Conservation (phyloP, 2,113 vertebrate genomes). For the Heptranchias perlo region DNA sequence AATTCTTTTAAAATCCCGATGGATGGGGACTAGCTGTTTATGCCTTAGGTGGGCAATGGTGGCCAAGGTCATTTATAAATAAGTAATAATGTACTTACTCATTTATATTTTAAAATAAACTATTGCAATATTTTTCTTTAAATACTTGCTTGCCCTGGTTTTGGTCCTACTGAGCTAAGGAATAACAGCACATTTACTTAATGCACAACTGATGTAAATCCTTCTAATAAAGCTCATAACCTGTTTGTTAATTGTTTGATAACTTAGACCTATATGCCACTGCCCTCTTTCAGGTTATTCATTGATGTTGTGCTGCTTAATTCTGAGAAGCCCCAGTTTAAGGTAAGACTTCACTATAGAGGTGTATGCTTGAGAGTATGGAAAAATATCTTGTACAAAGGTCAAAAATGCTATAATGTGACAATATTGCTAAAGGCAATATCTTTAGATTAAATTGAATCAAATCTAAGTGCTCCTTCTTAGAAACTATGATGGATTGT, state of each 20-base stretch:
- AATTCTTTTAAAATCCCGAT: not conserved
- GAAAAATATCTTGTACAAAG: not conserved
- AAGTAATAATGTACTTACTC: not conserved
- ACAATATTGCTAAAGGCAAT: not conserved
- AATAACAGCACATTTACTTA: not conserved
- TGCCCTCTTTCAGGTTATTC: slow-evolving; percentile 71
- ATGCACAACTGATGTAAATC: not conserved
- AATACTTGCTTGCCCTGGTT: not conserved
- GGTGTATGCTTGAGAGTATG: not conserved
- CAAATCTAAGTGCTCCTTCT: not conserved
- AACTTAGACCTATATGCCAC: not conserved
- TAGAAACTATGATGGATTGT: not conserved
- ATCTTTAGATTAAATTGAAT: not conserved
- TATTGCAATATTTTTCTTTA: slow-evolving; percentile 5
- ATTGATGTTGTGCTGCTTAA: slow-evolving; percentile 76
- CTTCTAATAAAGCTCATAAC: not conserved
- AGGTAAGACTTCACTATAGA: slow-evolving; percentile 58
- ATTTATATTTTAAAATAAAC: not conserved
- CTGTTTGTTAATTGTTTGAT: not conserved
- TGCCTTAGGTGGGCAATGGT: not conserved
- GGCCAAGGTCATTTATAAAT: not conserved
- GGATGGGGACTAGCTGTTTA: not conserved
- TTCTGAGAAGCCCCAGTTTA: slow-evolving; percentile 86
- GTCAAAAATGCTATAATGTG: not conserved
- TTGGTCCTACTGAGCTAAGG: not conserved